Evolutionary conservation across 1,140 invertebrate species (phyloP).

Genomic region (Camponotus floridanus): DNA sequence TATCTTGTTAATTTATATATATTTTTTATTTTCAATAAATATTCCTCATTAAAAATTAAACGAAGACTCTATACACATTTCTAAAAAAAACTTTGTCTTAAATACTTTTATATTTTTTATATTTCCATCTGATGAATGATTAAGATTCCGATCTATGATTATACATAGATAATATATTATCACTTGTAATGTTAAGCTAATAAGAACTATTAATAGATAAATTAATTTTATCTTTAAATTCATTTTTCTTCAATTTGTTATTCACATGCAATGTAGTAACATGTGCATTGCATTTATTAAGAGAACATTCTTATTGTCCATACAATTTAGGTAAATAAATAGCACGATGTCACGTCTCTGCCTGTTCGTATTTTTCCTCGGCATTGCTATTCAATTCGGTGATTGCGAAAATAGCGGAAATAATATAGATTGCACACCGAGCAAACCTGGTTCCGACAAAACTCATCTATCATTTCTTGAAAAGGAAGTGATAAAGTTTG

Average conservation of each 20-base stretch:
- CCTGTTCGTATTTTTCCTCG: background rate
- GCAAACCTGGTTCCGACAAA: background rate
- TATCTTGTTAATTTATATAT: background rate
- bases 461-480: background rate
- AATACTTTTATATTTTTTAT: background rate
- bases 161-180: background rate
- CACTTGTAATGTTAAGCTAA: background rate
- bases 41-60: background rate
- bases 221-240: background rate
- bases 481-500: too few relatives aligned
- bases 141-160: background rate
- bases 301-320: too few relatives aligned
- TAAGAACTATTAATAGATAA: background rate
- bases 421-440: background rate
- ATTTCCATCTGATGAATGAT: background rate
- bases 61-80: background rate
- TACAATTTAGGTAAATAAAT: conserved; percentile 4
- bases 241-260: background rate
- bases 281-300: background rate
- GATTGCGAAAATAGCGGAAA: background rate
- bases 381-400: conserved; percentile 17
- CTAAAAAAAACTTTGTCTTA: background rate
- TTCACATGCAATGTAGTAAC: background rate
- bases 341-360: background rate
- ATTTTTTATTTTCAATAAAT: background rate